These are phyloP conservation scores for Callithrix jacchus DNA, from an alignment of 2,113 vertebrate genomes.

Conservation along the genomic window DNA sequence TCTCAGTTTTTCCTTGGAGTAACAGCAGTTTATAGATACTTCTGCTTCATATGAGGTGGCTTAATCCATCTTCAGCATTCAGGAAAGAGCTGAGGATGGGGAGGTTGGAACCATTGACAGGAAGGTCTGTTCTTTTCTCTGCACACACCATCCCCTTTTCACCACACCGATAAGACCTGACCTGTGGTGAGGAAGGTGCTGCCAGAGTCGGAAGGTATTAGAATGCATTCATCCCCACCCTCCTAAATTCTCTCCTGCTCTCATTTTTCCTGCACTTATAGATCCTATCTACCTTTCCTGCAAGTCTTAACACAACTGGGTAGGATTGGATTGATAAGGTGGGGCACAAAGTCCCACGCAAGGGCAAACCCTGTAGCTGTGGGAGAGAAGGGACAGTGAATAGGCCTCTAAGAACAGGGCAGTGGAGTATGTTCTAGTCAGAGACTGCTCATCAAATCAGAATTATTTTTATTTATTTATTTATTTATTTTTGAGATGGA, in stretches of 20 bases:
- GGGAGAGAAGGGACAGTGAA: not conserved
- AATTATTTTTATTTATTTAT: not conserved
- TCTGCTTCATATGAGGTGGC: not conserved
- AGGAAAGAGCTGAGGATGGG: not conserved
- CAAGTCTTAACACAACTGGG: not conserved
- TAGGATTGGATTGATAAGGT: fast-evolving
- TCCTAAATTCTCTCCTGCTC: not conserved
- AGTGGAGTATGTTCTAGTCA: not conserved
- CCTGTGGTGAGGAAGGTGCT: not conserved
- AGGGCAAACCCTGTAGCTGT: not conserved
- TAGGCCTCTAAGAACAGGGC: not conserved
- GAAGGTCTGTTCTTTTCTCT: not conserved
- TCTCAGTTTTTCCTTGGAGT: not conserved
- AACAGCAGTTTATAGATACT: too few species aligned
- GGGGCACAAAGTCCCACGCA: not conserved
- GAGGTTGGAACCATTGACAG: not conserved
- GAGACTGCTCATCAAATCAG: not conserved
- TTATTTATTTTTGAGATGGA: too few species aligned
- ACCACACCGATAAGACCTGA: not conserved
- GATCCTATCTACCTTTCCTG: not conserved
- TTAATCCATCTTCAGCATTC: not conserved
- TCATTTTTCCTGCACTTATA: not conserved
- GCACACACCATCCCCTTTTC: not conserved
- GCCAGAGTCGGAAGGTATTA: not conserved
- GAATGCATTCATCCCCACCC: not conserved